Base-by-base conservation (phyloP, 2,113 vertebrate genomes). In the Passer domesticus region DNA sequence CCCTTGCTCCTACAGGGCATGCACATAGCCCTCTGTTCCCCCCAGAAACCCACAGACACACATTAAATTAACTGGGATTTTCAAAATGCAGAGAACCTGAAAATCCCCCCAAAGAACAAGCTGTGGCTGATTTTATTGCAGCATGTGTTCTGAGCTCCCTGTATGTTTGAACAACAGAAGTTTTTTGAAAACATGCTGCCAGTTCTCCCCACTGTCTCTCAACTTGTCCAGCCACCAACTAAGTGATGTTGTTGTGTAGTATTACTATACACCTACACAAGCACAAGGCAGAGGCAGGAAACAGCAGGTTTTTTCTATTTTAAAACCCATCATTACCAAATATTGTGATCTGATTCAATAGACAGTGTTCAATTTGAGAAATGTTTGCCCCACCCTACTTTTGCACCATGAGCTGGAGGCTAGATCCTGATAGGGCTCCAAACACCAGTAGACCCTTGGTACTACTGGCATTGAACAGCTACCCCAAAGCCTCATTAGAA, bases 241-340 rank as follows among this genome's bases (percentile, higher is more conserved):
- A 58, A 0, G 0, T 1, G 1, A 73, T 6, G 2, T 1, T 80
- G 8, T 21, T 25, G 23, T 35, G 25, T 1, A 23, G 7, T 15
- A 30, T 33, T 35, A 41, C 64, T 91, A 73, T 0, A 53, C 22
- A 64, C 4, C 30, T 73, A 52, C 39, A 72, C 14, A 90, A 83
- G 44, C 52, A 85, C 11, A 19, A 72, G 53, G 35, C 58, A 86
- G 44, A 62, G 39, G 27, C 28, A 86, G 37, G 41, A 76, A 93
- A 80, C 47, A 68, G 5, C 15, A 66, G 16, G 12, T 73, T 63
- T 2, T 7, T 22, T 20, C 18, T 24, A 6, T 79, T 79, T 82
- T 44, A 44, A 90, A 92, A 60, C 13, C 2, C 27, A 70, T 35
- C 27, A 24, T 58, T 87, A 78, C 15, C 14, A 20, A 75, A 52